Base-by-base conservation (phyloP, 1,140 invertebrate species). In the Caenorhabditis briggsae region DNA sequence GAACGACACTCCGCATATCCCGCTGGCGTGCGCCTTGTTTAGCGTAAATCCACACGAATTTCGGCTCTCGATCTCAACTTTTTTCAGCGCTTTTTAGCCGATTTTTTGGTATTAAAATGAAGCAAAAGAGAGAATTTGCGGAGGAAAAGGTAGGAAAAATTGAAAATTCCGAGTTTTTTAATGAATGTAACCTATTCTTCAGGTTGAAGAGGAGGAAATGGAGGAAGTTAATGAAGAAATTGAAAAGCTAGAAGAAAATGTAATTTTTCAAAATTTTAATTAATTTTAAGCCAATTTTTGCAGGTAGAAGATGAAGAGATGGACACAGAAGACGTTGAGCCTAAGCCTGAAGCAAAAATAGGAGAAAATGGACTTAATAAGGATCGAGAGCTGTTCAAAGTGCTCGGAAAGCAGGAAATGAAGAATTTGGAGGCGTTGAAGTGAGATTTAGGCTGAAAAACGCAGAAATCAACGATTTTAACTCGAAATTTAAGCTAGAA, bases 371-470 rank as follows among this genome's bases (percentile, higher is more conserved):
- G 56, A 5, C 33, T 33, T 2, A 33, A 33, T 33, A 3, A 33
- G 33, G 58, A 83, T 2, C 58, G 82, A 25, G 59, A 87, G 41
- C 20, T 82, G 41, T 87, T 87, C 43, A 87, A 87, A 58, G 86
- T 87, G 11, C 86, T 87, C 50, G 86, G 86, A 50, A 33, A 87
- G 33, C 78, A 87, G 23, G 82, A 87, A 18, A 82, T 87, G 43
- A 55, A 82, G 41, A 82, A 82, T 65, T 65, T 87, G 16, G 58
- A 82, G 46, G 82, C 83, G n/a, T 64, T 87, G 18, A 82, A 82
- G 86, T 87, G 25, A 70, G 78, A n/a, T 53, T 58, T 55, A n/a
- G 5, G 20, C 3, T 16, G 5, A n/a, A 20, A 58, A 58, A n/a
- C 41, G 8, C 12, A 3, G 11, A 59, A 18, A 83, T 1, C 14